Evolutionary conservation across 2,888 invertebrate species (phyloP).

Genomic region (Lasius platythorax): DNA sequence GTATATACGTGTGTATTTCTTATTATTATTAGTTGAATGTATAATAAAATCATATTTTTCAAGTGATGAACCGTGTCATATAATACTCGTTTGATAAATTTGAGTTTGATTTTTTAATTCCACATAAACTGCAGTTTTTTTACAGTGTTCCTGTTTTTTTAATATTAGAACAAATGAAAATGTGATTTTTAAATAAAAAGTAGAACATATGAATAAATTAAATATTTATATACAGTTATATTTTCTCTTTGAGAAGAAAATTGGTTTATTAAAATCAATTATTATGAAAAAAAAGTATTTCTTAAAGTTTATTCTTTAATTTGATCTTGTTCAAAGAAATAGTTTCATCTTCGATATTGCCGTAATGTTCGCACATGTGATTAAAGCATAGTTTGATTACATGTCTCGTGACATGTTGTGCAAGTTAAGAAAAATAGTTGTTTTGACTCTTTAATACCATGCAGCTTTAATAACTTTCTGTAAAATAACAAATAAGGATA

Average conservation of each 20-base stretch:
- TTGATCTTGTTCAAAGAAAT: not conserved
- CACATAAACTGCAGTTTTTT: not conserved
- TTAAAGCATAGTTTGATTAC: not conserved
- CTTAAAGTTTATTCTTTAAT: slow-evolving; percentile 9
- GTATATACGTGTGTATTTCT: not conserved
- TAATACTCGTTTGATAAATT: not conserved
- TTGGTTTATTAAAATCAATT: not conserved
- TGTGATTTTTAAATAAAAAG: not conserved
- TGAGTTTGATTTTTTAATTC: slow-evolving; percentile 32
- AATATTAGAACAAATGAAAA: not conserved
- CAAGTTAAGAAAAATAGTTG: not conserved
- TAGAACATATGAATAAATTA: not conserved
- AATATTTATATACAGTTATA: not conserved
- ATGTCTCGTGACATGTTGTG: not conserved
- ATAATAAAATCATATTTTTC: slow-evolving; percentile 1
- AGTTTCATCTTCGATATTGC: not conserved
- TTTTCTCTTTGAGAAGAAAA: not conserved
- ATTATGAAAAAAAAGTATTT: not conserved
- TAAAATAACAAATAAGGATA: not conserved
- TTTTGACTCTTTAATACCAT: not conserved
- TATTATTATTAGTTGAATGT: not conserved
- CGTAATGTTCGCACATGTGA: slow-evolving; percentile 9
- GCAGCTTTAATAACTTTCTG: not conserved
- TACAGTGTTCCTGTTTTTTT: not conserved
- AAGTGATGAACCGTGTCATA: not conserved